Conservation (phyloP, 2,797 vertebrate species). For the Lagocephalus sceleratus region DNA sequence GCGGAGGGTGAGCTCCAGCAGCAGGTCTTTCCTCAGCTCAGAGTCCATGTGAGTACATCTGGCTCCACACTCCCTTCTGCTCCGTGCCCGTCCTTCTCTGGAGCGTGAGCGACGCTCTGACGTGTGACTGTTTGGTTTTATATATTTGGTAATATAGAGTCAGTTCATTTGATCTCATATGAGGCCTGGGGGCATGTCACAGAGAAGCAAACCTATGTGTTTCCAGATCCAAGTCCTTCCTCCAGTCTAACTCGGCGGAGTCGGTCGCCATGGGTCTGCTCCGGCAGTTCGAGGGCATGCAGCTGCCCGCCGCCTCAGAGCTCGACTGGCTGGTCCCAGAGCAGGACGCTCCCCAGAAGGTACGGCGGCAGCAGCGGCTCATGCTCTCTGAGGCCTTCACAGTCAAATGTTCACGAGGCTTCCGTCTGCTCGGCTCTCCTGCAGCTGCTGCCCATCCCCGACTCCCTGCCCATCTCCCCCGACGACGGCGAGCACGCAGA, state of each 20-base stretch:
- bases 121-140: too few species aligned
- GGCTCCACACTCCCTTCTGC: neutral
- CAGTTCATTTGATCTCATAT: too few species aligned
- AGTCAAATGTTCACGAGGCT: too few species aligned
- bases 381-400: too few species aligned
- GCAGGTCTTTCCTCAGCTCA: constrained; percentile 81
- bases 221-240: constrained; percentile 82
- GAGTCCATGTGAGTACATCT: constrained; percentile 82
- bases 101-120: neutral
- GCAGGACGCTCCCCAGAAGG: constrained; percentile 95
- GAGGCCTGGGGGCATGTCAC: too few species aligned
- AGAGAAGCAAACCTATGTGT: neutral
- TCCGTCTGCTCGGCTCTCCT: neutral
- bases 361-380: too few species aligned
- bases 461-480: constrained; percentile 94
- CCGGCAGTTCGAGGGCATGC: constrained; percentile 97
- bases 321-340: constrained; percentile 97
- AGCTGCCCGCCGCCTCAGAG: constrained; percentile 95
- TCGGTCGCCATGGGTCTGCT: constrained; percentile 97
- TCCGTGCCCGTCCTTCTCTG: neutral
- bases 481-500: constrained; percentile 96
- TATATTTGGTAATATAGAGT: too few species aligned
- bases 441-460: constrained; percentile 93
- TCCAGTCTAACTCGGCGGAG: constrained; percentile 94
- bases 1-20: constrained; percentile 73